Evolutionary conservation across 64 coral and sea anemone species (phyloP).

Genomic region (Acropora yongei): DNA sequence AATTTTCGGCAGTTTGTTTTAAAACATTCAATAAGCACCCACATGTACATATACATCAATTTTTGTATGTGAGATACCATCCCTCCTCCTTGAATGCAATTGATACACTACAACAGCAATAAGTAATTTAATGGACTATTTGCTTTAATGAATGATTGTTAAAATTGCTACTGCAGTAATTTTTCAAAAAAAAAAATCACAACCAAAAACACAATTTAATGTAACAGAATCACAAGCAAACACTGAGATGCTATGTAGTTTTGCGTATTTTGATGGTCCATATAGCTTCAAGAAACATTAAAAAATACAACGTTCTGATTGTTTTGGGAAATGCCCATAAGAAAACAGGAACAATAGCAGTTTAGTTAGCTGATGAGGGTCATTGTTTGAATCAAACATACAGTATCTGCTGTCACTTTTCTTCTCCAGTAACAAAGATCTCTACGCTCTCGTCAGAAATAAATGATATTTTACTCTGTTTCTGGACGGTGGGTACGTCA

Average conservation of each 20-base stretch:
- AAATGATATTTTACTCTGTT: slow-evolving; percentile 30
- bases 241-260: slow-evolving; percentile 15
- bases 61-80: slow-evolving; percentile 6
- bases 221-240: slow-evolving; percentile 10
- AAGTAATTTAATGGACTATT: slow-evolving; percentile 1
- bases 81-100: slow-evolving; percentile 20
- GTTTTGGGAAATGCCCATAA: neutral
- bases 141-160: slow-evolving; percentile 8
- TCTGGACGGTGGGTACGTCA: slow-evolving; percentile 21
- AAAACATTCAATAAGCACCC: slow-evolving; percentile 7
- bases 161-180: neutral
- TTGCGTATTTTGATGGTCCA: slow-evolving; percentile 17
- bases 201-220: slow-evolving; percentile 2
- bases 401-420: slow-evolving; percentile 7
- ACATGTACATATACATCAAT: slow-evolving; percentile 1
- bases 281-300: slow-evolving; percentile 33
- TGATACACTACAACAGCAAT: slow-evolving; percentile 11
- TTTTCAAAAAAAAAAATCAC: slow-evolving; percentile 12
- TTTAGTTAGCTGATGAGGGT: neutral
- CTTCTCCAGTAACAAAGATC: slow-evolving; percentile 28
- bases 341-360: slow-evolving; percentile 23
- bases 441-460: slow-evolving; percentile 39
- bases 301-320: slow-evolving; percentile 18
- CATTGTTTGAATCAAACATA: neutral
- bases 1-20: slow-evolving; percentile 5